Evolutionary conservation across 2,797 vertebrate species (phyloP), one percentile per base, ranked within the genome.

Genomic region (Lacerta viridis): DNA sequence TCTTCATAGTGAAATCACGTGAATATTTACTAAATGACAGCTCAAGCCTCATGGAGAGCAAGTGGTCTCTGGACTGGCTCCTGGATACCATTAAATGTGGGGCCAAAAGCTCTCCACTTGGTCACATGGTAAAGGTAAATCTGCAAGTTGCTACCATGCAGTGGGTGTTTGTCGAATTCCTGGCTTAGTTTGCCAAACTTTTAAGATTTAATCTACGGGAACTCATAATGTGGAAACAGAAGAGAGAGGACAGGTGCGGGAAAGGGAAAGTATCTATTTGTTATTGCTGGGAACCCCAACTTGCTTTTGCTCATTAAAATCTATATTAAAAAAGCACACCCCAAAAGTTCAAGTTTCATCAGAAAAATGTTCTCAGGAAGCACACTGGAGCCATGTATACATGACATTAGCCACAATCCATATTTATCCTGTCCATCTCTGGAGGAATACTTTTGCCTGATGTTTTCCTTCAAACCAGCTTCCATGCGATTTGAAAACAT

Each of bases 271-370:
- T 78, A 61, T 69, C 55, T 55, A 69, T 55, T n/a, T 77, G 74
- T 41, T 77, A 83, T 27, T 39, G 23, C 0, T 77, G 66, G 80
- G 59, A 68, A 77, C 68, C 27, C 23, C 20, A n/a, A 80, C 33
- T 59, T 72, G 46, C n/a, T n/a, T 72, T 61, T 87, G 61, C 84
- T 78, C 43, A 39, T 87, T 39, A 80, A 55, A 79, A 71, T 11
- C 59, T 64, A 74, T 5, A 41, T 55, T 55, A 4, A 55, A 15
- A 55, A 55, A 55, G 15, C 13, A 55, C 50, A 55, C 50, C 3
- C 1, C 50, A 61, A 80, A 39, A 5, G 27, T 76, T 11, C 41
- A 84, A 13, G 43, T 5, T 85, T 85, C 36, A 64, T 64, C 27
- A 61, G 1, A 66, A 85, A 76, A 76, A 68, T 4, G 13, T 36